Evolutionary conservation across 2,797 vertebrate genomes (phyloP).

Genomic region (Champsocephalus esox): DNA sequence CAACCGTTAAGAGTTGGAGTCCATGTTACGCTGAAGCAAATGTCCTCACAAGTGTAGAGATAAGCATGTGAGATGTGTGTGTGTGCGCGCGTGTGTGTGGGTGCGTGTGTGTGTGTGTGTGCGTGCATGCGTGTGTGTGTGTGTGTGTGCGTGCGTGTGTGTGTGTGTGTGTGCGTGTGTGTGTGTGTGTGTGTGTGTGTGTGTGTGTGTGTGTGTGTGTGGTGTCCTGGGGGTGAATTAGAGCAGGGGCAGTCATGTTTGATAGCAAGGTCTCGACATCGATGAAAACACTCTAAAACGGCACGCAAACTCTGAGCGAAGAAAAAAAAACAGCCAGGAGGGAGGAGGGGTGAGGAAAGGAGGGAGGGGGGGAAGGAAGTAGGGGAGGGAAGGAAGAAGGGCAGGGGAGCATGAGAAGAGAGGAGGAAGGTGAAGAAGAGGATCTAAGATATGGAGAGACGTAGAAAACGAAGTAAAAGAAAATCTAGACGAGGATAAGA

Average conservation of each 20-base stretch:
- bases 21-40: not conserved
- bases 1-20: not conserved
- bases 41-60: conserved; percentile 31
- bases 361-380: not conserved
- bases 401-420: not conserved
- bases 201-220: conserved; percentile 46
- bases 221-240: conserved; percentile 83
- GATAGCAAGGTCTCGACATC: conserved; percentile 91
- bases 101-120: conserved; percentile 50
- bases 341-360: not conserved
- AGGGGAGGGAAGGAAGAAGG: not conserved
- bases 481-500: no score
- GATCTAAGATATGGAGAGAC: not conserved
- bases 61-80: no score
- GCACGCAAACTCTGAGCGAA: conserved; percentile 86
- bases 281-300: conserved; percentile 93
- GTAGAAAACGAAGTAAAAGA: no score
- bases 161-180: conserved; percentile 33
- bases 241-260: conserved; percentile 90
- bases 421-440: not conserved
- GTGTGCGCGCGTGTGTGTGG: conserved; percentile 41
- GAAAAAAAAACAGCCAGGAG: conserved; percentile 68
- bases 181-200: conserved; percentile 44
- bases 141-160: conserved; percentile 11
- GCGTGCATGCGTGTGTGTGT: conserved; percentile 29